These are phyloP conservation scores for Resseliella maxima DNA, from an alignment of 2,888 invertebrate genomes.

Conservation along the genomic window DNA sequence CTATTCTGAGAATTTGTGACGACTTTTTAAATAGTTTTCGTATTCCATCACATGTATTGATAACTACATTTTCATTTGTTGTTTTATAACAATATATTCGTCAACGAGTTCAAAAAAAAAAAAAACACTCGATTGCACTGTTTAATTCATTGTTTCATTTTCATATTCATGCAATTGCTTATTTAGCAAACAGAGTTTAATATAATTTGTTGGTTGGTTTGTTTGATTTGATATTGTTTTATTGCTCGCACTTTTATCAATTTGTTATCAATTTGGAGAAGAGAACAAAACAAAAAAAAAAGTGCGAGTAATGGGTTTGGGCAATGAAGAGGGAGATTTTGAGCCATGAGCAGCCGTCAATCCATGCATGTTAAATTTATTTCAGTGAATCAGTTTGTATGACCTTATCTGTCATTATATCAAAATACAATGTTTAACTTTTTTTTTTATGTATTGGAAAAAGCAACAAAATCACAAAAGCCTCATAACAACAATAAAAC, in stretches of 20 bases:
- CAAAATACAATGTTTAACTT: neutral
- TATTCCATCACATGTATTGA: too few species aligned
- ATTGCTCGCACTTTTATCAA: constrained; percentile 6
- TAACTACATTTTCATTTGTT: neutral
- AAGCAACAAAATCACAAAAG: neutral
- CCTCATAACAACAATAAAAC: neutral
- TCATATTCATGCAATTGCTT: too few species aligned
- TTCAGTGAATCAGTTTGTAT: neutral
- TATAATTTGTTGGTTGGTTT: neutral
- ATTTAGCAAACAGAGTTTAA: too few species aligned
- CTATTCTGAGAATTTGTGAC: neutral
- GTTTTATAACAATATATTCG: too few species aligned
- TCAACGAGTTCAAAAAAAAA: too few species aligned
- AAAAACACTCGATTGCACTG: neutral
- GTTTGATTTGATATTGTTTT: constrained; percentile 9
- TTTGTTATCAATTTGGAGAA: constrained; percentile 29
- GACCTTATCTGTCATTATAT: constrained; percentile 39
- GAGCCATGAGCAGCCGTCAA: neutral
- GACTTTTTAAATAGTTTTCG: neutral
- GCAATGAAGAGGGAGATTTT: too few species aligned
- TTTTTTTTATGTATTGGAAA: neutral
- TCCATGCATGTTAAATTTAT: neutral
- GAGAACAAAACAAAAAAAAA: neutral
- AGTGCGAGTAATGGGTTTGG: too few species aligned
- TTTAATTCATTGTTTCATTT: neutral